phyloP scores from a whole-genome alignment of 2,113 vertebrate genomes.

The Nyctibius bracteatus region DNA sequence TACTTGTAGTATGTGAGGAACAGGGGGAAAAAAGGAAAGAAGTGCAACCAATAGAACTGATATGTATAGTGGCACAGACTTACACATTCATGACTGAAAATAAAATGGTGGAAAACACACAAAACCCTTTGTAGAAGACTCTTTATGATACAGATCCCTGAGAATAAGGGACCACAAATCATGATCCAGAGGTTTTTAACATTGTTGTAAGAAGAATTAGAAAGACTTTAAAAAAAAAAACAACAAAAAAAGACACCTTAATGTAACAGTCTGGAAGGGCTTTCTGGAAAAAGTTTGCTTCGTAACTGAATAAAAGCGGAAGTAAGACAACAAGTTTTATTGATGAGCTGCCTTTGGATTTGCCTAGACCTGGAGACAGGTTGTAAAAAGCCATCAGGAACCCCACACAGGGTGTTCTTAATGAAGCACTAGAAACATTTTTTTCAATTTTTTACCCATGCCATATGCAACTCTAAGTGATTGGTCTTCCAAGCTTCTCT shows the following conservation, averaged over 20 bases:
- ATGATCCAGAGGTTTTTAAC: not conserved
- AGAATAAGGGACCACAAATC: not conserved
- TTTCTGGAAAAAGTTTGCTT: not conserved
- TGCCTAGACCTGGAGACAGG: not conserved
- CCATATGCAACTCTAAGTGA: not conserved
- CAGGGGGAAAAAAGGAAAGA: not conserved
- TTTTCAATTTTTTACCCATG: not conserved
- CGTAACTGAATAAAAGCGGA: not conserved
- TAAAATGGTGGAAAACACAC: not conserved
- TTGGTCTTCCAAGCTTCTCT: not conserved
- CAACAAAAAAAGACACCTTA: not conserved
- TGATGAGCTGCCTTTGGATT: not conserved
- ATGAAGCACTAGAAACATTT: not conserved
- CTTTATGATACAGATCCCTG: not conserved
- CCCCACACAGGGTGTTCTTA: not conserved
- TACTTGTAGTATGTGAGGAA: not conserved
- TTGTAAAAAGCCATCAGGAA: not conserved
- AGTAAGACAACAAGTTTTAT: not conserved
- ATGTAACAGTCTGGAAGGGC: rapidly evolving
- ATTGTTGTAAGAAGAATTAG: not conserved
- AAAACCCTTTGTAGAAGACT: not conserved
- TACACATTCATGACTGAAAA: not conserved
- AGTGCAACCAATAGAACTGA: not conserved
- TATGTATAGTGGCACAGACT: not conserved
- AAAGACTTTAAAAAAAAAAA: not conserved